A percentile compares a stretch with the other conserved stretches of the same genome.
Conservation (phyloP, 2,888 invertebrate species). For the Trachelus troglodyta region DNA sequence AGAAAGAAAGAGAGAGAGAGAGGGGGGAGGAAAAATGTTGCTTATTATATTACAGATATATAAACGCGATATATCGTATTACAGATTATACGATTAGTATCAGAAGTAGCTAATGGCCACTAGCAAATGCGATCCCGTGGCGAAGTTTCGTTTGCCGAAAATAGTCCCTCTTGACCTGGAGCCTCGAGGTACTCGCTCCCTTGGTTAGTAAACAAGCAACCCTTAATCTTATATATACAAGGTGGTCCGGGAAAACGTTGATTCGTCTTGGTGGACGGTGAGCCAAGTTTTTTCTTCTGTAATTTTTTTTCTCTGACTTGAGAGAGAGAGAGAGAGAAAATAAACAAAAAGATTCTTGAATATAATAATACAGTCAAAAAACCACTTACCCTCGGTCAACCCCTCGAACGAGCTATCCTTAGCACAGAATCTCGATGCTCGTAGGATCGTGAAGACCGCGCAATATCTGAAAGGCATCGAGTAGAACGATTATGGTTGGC, state of each 20-base stretch:
- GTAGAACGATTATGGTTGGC: not conserved
- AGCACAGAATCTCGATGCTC: slow-evolving; percentile 83
- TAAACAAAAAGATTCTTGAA: not conserved
- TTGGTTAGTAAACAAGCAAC: not conserved
- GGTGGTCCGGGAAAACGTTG: not conserved
- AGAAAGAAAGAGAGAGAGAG: not conserved
- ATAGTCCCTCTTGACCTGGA: not conserved
- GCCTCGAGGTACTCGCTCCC: not conserved
- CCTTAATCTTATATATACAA: not conserved
- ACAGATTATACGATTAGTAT: not conserved
- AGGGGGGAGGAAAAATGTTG: not conserved
- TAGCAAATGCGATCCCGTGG: not conserved
- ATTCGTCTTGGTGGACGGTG: not conserved
- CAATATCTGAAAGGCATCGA: slow-evolving; percentile 77
- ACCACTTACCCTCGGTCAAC: slow-evolving; percentile 76
- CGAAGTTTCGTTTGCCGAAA: not conserved
- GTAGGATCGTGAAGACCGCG: slow-evolving; percentile 83
- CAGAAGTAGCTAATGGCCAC: not conserved
- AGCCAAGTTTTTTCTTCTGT: not conserved
- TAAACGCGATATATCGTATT: not conserved
- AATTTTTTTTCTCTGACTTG: not conserved
- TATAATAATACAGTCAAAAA: slow-evolving; percentile 1
- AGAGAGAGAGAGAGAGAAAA: too few relatives aligned
- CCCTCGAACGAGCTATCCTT: slow-evolving; percentile 77
- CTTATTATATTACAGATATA: not conserved